Conservation (phyloP, 2,797 vertebrate genomes). For the Malurus leucopterus region DNA sequence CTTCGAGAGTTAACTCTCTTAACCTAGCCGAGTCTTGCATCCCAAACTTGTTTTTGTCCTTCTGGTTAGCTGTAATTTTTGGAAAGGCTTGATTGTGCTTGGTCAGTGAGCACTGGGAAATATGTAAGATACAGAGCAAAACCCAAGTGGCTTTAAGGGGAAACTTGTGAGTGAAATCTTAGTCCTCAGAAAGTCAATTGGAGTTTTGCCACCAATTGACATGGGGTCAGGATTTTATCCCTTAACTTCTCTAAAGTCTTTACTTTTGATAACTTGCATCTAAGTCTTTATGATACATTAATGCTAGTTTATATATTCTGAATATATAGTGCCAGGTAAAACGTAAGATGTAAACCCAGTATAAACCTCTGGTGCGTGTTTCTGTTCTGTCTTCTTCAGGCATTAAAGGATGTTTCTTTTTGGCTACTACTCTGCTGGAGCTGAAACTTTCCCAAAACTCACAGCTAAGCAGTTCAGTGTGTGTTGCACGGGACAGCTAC, state of each 20-base stretch:
- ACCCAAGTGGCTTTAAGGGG: not conserved
- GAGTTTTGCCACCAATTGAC: conserved; percentile 15
- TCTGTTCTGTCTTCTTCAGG: conserved; percentile 46
- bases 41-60: not conserved
- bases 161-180: not conserved
- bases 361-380: not conserved
- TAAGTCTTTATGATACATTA: not conserved
- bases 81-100: not conserved
- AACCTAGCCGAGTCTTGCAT: not conserved
- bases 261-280: not conserved
- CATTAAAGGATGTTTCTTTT: conserved; percentile 41
- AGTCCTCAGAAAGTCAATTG: not conserved
- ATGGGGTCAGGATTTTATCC: not conserved
- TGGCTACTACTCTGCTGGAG: conserved; percentile 34
- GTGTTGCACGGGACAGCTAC: conserved; percentile 36
- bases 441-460: conserved; percentile 52
- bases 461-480: conserved; percentile 49
- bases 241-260: not conserved
- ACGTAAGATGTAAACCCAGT: not conserved
- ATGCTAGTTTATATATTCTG: not conserved
- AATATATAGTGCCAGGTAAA: not conserved
- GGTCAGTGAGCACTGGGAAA: not conserved
- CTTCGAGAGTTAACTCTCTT: conserved; percentile 26
- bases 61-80: conserved; percentile 5
- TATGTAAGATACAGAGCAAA: not conserved